These are phyloP conservation scores for Bradypodion pumilum DNA, from an alignment of 2,797 vertebrate species.

Conservation along the genomic window DNA sequence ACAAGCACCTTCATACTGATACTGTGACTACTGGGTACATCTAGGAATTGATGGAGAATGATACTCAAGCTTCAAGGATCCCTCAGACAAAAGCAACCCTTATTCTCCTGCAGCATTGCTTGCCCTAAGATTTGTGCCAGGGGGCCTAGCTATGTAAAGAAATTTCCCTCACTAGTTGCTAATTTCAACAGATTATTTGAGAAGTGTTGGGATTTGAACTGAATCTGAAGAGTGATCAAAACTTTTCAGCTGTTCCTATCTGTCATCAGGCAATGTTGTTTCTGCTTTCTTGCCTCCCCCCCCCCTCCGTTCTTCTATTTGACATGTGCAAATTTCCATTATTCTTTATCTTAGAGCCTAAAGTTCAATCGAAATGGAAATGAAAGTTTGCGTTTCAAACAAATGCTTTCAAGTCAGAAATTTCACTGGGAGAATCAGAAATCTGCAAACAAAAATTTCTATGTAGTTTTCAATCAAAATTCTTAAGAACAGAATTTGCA, in stretches of 20 bases:
- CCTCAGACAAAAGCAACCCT: too few species aligned
- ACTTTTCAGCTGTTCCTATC: not conserved
- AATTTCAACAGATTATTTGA: not conserved
- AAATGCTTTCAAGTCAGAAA: not conserved
- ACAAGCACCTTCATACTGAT: too few species aligned
- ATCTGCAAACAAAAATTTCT: not conserved
- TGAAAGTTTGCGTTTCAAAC: not conserved
- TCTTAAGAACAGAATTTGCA: not conserved
- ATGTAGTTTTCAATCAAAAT: not conserved
- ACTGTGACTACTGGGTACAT: too few species aligned
- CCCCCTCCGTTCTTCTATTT: not conserved
- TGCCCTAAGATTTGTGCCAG: too few species aligned
- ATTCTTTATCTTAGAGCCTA: conserved; percentile 4
- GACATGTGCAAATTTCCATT: conserved; percentile 4
- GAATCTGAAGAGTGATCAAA: not conserved
- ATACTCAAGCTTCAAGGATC: not conserved
- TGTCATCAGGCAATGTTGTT: not conserved
- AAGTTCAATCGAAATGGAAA: conserved; percentile 6
- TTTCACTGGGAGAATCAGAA: not conserved
- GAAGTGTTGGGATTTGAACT: not conserved
- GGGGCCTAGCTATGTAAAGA: too few species aligned
- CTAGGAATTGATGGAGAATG: too few species aligned
- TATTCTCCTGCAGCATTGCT: too few species aligned
- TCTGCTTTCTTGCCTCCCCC: not conserved
- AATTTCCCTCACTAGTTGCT: not conserved